Evolutionary conservation across 2,113 vertebrate genomes (phyloP).

Genomic region (Seriola rivoliana): DNA sequence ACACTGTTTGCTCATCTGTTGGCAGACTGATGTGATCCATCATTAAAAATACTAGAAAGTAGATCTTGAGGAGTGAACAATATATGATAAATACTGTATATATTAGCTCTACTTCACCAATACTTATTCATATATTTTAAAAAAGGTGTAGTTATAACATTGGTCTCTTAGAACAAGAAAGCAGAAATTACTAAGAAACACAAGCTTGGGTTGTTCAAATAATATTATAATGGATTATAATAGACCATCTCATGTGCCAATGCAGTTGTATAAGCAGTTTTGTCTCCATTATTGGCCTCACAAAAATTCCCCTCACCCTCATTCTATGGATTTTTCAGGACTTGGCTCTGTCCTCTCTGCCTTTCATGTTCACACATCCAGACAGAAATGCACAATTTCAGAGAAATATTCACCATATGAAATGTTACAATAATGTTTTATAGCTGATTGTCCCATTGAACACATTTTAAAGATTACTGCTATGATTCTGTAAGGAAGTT

Average conservation of each 20-base stretch:
- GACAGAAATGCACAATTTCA: constrained; percentile 26
- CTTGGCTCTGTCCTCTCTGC: background rate
- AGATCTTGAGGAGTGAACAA: background rate
- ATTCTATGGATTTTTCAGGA: background rate
- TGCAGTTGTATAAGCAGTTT: constrained; percentile 1
- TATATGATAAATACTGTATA: no score
- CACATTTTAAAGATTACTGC: constrained; percentile 29
- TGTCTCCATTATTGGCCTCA: background rate
- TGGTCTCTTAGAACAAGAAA: background rate
- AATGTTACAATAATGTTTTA: constrained; percentile 30
- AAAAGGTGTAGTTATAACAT: background rate
- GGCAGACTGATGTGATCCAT: background rate
- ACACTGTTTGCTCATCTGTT: background rate
- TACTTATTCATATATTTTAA: no score
- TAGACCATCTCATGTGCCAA: background rate
- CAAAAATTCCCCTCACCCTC: background rate
- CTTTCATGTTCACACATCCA: constrained; percentile 13
- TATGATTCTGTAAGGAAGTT: constrained; percentile 19
- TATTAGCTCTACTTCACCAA: background rate
- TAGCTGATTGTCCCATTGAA: constrained; percentile 7
- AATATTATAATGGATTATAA: constrained; percentile 10
- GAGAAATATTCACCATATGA: constrained; percentile 5
- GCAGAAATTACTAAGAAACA: background rate
- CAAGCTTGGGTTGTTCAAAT: background rate
- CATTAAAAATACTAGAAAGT: background rate